phyloP scores from a whole-genome alignment of 2,113 vertebrate genomes.

The Clinocottus analis region DNA sequence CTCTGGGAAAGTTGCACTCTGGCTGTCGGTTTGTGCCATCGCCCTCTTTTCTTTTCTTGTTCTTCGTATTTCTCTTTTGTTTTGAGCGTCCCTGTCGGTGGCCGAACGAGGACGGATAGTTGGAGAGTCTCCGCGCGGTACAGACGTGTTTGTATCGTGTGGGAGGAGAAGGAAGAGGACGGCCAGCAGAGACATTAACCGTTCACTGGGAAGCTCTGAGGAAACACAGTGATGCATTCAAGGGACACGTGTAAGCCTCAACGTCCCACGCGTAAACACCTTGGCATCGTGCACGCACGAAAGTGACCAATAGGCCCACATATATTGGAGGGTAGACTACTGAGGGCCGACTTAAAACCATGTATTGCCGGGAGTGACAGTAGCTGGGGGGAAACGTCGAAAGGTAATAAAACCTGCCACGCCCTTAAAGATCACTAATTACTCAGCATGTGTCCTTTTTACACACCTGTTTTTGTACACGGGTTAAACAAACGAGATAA shows the following conservation, averaged over 20 bases:
- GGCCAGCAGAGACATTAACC: slow-evolving; percentile 73
- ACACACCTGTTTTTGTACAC: background rate
- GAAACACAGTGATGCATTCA: slow-evolving; percentile 55
- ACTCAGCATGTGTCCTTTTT: background rate
- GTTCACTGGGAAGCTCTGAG: slow-evolving; percentile 66
- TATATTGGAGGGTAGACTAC: background rate
- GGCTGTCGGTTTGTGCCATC: slow-evolving; percentile 74
- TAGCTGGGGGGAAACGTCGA: background rate
- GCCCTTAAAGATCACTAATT: background rate
- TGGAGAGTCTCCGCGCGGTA: slow-evolving; percentile 35
- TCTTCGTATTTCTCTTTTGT: slow-evolving; percentile 1
- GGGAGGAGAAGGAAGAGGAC: slow-evolving; percentile 74
- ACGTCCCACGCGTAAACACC: background rate
- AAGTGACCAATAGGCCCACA: background rate
- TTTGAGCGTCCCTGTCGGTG: background rate
- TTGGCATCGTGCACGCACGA: no score
- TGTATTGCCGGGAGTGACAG: background rate
- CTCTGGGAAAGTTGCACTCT: slow-evolving; percentile 84
- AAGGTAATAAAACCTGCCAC: background rate
- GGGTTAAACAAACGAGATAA: background rate
- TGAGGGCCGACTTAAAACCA: background rate
- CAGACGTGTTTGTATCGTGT: slow-evolving; percentile 77
- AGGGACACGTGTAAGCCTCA: slow-evolving; percentile 24
- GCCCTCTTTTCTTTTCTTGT: slow-evolving; percentile 22
- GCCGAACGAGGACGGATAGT: slow-evolving; percentile 16